Evolutionary conservation across 2,113 vertebrate genomes (phyloP).

Genomic region (Bathybates hornii): DNA sequence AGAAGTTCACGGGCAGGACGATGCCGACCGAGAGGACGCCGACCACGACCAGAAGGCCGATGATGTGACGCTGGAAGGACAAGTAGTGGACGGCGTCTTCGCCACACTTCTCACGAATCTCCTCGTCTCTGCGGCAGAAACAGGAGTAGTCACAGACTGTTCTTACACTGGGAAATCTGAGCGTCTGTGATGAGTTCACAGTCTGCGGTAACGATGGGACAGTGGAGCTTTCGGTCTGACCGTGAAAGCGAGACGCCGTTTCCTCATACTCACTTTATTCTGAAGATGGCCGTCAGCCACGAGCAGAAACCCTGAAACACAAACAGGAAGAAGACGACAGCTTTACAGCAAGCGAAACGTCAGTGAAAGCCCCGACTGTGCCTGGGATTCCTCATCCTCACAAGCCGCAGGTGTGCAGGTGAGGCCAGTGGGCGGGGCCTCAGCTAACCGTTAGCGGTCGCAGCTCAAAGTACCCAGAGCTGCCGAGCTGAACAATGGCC

Average conservation of each 20-base stretch:
- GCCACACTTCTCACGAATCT: conserved; percentile 95
- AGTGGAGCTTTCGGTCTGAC: neutral
- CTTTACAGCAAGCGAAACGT: neutral
- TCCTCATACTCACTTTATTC: conserved; percentile 91
- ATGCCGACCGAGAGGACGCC: conserved; percentile 93
- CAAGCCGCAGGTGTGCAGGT: neutral
- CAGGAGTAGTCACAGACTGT: neutral
- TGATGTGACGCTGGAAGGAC: conserved; percentile 97
- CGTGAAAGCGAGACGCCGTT: neutral
- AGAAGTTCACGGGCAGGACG: conserved; percentile 96
- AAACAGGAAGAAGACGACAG: neutral
- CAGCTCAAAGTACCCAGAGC: neutral
- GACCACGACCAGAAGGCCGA: conserved; percentile 91
- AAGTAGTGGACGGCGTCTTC: conserved; percentile 95
- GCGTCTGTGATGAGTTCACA: neutral
- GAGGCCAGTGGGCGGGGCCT: neutral
- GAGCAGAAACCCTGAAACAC: conserved; percentile 89
- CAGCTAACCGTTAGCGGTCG: neutral
- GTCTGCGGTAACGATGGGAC: neutral
- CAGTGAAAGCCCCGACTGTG: neutral
- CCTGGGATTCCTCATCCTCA: neutral
- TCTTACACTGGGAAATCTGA: neutral
- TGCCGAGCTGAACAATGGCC: neutral
- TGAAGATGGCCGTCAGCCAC: conserved; percentile 97
- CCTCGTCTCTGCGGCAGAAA: conserved; percentile 80